These are phyloP conservation scores for Tholera decimalis DNA, from an alignment of 2,888 invertebrate genomes.

Conservation along the genomic window DNA sequence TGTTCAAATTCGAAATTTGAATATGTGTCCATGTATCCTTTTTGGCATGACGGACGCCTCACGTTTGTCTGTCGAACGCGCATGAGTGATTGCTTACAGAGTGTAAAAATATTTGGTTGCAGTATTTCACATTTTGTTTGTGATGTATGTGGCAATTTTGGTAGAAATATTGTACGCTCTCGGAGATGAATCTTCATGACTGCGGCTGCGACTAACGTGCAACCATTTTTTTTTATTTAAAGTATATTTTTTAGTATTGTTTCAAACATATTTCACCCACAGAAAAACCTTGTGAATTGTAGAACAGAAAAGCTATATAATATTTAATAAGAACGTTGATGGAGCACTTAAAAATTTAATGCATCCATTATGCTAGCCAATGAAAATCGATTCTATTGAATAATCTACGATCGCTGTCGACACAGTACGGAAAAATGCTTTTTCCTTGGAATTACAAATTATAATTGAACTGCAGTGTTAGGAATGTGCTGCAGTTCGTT, in stretches of 20 bases:
- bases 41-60: constrained; percentile 43
- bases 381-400: constrained; percentile 75
- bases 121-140: constrained; percentile 53
- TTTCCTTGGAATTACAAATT: constrained; percentile 61
- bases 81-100: constrained; percentile 54
- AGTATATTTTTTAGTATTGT: constrained; percentile 4
- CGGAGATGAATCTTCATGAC: constrained; percentile 41
- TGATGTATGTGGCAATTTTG: constrained; percentile 51
- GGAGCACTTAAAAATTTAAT: constrained; percentile 73
- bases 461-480: constrained; percentile 50
- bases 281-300: constrained; percentile 44
- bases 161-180: constrained; percentile 36
- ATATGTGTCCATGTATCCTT: constrained; percentile 37
- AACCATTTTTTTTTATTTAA: background rate
- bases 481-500: constrained; percentile 60
- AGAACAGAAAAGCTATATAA: constrained; percentile 67
- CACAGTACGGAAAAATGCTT: constrained; percentile 55
- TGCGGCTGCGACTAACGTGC: constrained; percentile 3
- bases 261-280: background rate
- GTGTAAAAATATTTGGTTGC: constrained; percentile 55
- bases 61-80: constrained; percentile 36
- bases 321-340: constrained; percentile 68
- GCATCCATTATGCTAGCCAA: constrained; percentile 68
- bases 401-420: constrained; percentile 68
- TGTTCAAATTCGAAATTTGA: constrained; percentile 40